Base-by-base conservation (phyloP, 92 coral and sea anemone species). In the Bergia puertoricense region DNA sequence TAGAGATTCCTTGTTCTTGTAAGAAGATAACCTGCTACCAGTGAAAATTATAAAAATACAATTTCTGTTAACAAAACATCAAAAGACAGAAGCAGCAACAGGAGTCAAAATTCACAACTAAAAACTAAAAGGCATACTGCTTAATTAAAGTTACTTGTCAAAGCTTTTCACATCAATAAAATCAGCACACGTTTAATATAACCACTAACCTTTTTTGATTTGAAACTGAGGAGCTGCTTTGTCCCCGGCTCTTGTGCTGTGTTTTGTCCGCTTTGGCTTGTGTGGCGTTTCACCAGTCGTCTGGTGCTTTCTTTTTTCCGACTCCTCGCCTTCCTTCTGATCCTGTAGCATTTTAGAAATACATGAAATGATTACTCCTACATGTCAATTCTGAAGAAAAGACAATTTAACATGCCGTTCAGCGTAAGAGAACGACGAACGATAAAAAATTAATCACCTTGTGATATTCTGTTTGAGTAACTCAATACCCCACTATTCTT, bases 271-370 rank as follows among this genome's bases (percentile, higher is more conserved):
- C 80, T 76, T 76, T 41, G 54, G n/a, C 37, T 42, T 76, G 36
- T 43, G 80, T 6, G 80, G 80, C 30, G 80, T 76, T 76, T 76
- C 30, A 42, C 80, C 80, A 3, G 80, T 43, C 6, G 80, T 76
- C 0, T 18, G 30, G 23, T 76, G 80, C 5, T 76, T 76, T 72
- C 76, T 72, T 72, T 72, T 72, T 1, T 37, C 76, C 2, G 20
- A 1, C 14, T 7, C 43, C 43, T 72, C 76, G 76, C 2, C 43
- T 72, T 76, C 80, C 80, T 76, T 56, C 75, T 0, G 75, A 69
- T 16, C 72, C 79, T 74, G 22, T 8, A 76, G 30, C 54, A 44
- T 42, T 42, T 76, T 0, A 76, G 11, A 76, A 42, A 76, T 13
- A 76, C 2, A 15, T 76, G 0, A 76, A 38, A 38, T 76, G 36